Evolutionary conservation across 2,888 invertebrate species (phyloP), one percentile per base, ranked within the genome.

Genomic region (Drosophila parthenogenetica): DNA sequence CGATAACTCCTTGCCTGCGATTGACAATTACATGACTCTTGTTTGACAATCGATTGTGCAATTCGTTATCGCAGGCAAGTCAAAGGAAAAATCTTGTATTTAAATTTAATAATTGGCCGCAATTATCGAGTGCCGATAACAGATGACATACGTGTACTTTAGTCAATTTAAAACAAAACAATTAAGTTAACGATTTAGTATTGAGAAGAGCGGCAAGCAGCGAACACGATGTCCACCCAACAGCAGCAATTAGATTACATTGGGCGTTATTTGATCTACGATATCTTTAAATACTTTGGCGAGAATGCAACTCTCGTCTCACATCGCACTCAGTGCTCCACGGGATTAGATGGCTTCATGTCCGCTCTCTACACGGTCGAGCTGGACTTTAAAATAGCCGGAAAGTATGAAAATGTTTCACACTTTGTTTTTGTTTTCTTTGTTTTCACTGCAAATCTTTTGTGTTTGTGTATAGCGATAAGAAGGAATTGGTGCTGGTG

Each of bases 281-380:
- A 91, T 68, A 84, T 92, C 22, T 64, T 81, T 2, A 70, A 80
- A 16, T 84, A 89, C 35, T 76, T 91, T 43, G 67, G 76, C 0
- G 63, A 72, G n/a, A 80, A 89, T 43, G 71, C 67, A 5, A 66
- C 78, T 2, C 17, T 91, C 3, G 19, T 81, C 5, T 61, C 73
- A 0, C 83, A 78, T 54, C 64, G 80, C 11, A 66, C 88, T 0
- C 77, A 89, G 35, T 81, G 84, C 63, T 80, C 89, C n/a, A 80
- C 66, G n/a, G 90, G 91, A 0, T 63, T 92, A 11, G 91, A 92
- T 70, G 92, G 92, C 0, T 92, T 92, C 57, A 92, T 92, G 92
- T 92, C 92, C 0, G 82, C 86, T 1, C 62, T 92, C 4, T 92
- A 91, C 69, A 89, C 79, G 7, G 77, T 90, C 13, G 40, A 79